A percentile compares a stretch with the other conserved stretches of the same genome.
Conservation (phyloP, 2,113 vertebrate species). For the Gavia stellata region DNA sequence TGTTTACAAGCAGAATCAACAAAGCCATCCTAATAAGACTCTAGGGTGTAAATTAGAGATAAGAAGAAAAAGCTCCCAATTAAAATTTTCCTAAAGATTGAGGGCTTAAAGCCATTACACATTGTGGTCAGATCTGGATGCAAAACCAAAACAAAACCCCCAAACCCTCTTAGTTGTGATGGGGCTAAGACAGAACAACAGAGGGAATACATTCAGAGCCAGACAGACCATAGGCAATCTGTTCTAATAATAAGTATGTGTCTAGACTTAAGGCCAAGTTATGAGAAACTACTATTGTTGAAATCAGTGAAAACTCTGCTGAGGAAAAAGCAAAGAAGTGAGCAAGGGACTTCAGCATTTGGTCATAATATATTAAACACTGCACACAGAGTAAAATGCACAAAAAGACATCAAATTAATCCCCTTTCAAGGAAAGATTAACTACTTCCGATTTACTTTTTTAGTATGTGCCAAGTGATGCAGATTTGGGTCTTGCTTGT, state of each 20-base stretch:
- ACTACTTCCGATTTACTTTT: neutral
- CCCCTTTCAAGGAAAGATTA: neutral
- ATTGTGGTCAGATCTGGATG: conserved; percentile 3
- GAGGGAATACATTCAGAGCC: neutral
- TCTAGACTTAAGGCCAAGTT: conserved; percentile 3
- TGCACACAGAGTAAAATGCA: neutral
- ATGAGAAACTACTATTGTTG: neutral
- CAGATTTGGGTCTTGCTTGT: neutral
- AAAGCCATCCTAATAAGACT: conserved; percentile 61
- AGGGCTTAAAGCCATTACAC: conserved; percentile 31
- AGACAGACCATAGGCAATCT: neutral
- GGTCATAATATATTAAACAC: neutral
- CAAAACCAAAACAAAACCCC: neutral
- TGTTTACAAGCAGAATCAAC: conserved; percentile 58
- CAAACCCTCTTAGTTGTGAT: neutral
- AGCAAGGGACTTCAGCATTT: neutral
- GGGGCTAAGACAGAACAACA: neutral
- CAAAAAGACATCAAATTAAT: neutral
- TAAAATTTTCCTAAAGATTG: conserved; percentile 60
- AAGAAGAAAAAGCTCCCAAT: conserved; percentile 68
- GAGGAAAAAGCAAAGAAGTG: neutral
- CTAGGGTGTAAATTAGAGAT: conserved; percentile 53
- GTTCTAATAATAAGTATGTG: conserved; percentile 7
- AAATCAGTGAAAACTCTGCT: neutral
- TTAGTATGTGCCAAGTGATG: neutral